Base-by-base conservation (phyloP, 2,797 vertebrate species). In the Momotus momota region DNA sequence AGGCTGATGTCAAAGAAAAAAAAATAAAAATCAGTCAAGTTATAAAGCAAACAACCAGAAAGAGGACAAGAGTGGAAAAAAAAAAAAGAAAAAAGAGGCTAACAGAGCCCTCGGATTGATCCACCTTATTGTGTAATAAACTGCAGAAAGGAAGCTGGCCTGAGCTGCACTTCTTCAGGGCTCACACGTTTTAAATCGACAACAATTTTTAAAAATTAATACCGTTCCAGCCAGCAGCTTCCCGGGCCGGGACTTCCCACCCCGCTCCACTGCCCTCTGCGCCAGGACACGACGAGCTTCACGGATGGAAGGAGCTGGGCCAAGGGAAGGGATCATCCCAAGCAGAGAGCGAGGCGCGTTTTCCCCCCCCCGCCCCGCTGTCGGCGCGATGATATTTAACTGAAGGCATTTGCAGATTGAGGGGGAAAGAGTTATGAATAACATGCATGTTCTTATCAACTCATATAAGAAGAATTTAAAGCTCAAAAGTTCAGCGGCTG, bases 41-140 rank as follows among this genome's bases (percentile, higher is more conserved):
- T 90, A 71, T 89, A 90, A 93, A 95, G 91, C 73, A 93, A 93
- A 81, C 62, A 60, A 81, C 78, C 81, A 58, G 75, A 81, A 70
- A 72, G 67, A 74, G 65, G 72, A 74, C 21, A 52, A 35, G 77
- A 71, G 29, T 1, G 9, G n/a, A 45, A 58, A 60, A 57, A 35
- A 35, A 43, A 61, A 45, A 70, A 54, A 40, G 21, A 9, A n/a
- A 16, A 62, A 20, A 27, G 2, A 38, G n/a, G 9, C 29, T 66
- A 57, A 64, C 23, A 66, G 49, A 80, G 84, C 12, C 58, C 52
- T 46, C 8, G 4, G 81, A 87, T 26, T 72, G 84, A 29, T 82
- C 69, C 79, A 54, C 86, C 79, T 91, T 84, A 91, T 81, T 88
- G 95, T 85, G 75, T 20, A 79, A 94, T 65, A 78, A 89, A 80